These are phyloP conservation scores for Mesitornis unicolor DNA, from an alignment of 2,113 vertebrate species.

Conservation along the genomic window DNA sequence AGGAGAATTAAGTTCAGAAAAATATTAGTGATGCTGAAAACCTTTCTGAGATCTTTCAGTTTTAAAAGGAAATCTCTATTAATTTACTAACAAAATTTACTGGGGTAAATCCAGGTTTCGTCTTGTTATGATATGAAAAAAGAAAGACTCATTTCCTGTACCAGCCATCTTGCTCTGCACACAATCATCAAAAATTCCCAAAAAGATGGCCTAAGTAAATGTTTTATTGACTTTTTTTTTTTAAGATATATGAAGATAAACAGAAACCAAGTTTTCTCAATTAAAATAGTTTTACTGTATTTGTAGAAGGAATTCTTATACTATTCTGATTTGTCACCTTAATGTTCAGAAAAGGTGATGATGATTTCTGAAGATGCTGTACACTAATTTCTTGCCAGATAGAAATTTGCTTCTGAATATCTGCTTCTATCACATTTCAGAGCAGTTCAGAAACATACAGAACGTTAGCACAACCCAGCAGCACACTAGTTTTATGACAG, in stretches of 20 bases:
- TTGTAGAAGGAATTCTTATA: neutral
- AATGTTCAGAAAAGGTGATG: neutral
- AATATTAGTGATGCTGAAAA: neutral
- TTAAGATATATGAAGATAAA: neutral
- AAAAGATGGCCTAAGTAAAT: neutral
- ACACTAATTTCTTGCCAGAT: neutral
- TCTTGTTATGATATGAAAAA: neutral
- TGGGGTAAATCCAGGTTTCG: neutral
- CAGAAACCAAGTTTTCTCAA: neutral
- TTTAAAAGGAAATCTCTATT: neutral
- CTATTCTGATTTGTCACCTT: neutral
- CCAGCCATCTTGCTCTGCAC: neutral
- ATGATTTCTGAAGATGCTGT: neutral
- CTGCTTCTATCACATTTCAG: neutral
- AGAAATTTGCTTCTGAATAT: neutral
- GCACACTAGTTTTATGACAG: neutral
- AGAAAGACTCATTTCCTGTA: neutral
- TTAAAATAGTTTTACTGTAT: neutral
- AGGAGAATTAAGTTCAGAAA: neutral
- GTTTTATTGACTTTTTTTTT: neutral
- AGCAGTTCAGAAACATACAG: neutral
- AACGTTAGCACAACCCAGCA: neutral
- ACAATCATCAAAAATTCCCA: neutral
- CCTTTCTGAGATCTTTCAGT: neutral
- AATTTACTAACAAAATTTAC: neutral